These are phyloP conservation scores for Hirtodrosophila histrioides DNA, from an alignment of 2,888 invertebrate species.

Conservation along the genomic window DNA sequence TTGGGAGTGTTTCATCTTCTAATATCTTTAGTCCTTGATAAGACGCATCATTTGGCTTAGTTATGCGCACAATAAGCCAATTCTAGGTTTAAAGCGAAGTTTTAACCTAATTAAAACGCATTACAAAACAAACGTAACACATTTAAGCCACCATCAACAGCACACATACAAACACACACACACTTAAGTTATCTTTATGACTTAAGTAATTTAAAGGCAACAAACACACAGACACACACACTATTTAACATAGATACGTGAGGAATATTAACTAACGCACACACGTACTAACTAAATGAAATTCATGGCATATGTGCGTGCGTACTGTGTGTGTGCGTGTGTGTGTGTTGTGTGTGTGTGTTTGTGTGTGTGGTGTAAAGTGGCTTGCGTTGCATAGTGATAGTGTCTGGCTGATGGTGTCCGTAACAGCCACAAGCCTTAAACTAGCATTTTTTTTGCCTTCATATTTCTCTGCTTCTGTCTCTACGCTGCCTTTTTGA, in stretches of 20 bases:
- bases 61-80: background rate
- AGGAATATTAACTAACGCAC: conserved; percentile 76
- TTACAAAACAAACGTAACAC: conserved; percentile 32
- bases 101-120: conserved; percentile 59
- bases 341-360: conserved; percentile 18
- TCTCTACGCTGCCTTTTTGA: conserved; percentile 29
- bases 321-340: conserved; percentile 41
- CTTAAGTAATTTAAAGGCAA: conserved; percentile 76
- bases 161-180: background rate
- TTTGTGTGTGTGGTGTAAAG: conserved; percentile 55
- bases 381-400: conserved; percentile 72
- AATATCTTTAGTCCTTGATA: background rate
- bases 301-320: conserved; percentile 80
- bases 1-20: too few relatives aligned
- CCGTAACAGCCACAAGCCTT: conserved; percentile 62
- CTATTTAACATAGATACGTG: conserved; percentile 59
- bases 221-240: conserved; percentile 34
- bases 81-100: conserved; percentile 19
- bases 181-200: conserved; percentile 66
- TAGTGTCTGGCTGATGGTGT: conserved; percentile 60
- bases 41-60: conserved; percentile 2
- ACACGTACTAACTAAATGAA: conserved; percentile 76
- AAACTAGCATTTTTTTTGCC: conserved; percentile 37
- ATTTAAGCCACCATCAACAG: conserved; percentile 61
- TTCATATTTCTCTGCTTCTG: conserved; percentile 13